phyloP scores from a whole-genome alignment of 1,140 invertebrate species.

The Zaprionus africanus region DNA sequence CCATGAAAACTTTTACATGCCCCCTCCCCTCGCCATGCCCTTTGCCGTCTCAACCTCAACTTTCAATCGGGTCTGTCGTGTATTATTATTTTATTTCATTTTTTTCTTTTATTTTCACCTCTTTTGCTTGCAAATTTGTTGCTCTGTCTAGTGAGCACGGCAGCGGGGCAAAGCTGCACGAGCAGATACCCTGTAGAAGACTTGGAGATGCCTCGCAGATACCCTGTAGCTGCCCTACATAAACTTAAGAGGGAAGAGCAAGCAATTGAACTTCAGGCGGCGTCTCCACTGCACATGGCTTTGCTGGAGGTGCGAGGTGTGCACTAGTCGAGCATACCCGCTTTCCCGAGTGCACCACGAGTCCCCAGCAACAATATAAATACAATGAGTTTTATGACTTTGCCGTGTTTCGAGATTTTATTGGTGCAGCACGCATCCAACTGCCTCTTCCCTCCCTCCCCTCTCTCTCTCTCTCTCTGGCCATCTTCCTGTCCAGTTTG shows the following conservation, averaged over 20 bases:
- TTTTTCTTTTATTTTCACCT: slow-evolving; percentile 7
- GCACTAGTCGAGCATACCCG: not conserved
- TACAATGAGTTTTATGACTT: slow-evolving; percentile 66
- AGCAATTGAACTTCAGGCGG: not conserved
- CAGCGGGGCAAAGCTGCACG: not conserved
- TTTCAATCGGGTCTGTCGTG: slow-evolving; percentile 56
- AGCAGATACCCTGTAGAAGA: not conserved
- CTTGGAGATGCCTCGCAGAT: not conserved
- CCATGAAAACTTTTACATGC: slow-evolving; percentile 24
- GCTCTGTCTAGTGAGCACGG: slow-evolving; percentile 21
- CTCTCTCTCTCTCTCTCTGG: not conserved
- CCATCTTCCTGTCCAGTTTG: slow-evolving; percentile 4
- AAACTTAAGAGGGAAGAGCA: no score
- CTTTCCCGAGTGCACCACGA: not conserved
- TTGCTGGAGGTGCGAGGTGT: not conserved
- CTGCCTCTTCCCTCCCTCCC: not conserved
- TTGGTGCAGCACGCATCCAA: slow-evolving; percentile 26
- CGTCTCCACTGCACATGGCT: no score
- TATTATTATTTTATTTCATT: slow-evolving; percentile 38
- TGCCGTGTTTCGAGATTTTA: slow-evolving; percentile 55
- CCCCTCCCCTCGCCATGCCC: not conserved
- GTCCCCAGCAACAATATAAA: slow-evolving; percentile 46
- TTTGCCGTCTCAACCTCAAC: slow-evolving; percentile 45
- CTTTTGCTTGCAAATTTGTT: slow-evolving; percentile 49
- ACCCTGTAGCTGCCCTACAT: no score